These are phyloP conservation scores for Rhynchophorus ferrugineus DNA, from an alignment of 1,140 invertebrate genomes.

Conservation along the genomic window DNA sequence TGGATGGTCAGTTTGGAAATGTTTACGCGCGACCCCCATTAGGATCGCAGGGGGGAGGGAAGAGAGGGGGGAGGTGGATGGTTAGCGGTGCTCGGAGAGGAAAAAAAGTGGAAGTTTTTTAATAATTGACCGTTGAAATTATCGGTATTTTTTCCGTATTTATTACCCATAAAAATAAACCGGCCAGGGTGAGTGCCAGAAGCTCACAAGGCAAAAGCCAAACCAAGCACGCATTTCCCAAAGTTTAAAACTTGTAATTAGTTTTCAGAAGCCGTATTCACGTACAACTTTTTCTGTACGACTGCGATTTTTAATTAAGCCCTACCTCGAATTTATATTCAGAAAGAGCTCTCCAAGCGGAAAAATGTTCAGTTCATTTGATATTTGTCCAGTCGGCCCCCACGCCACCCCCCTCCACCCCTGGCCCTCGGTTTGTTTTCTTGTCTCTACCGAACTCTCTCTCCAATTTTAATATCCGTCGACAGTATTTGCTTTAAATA, in stretches of 20 bases:
- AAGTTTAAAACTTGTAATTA: constrained; percentile 41
- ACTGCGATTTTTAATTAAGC: constrained; percentile 39
- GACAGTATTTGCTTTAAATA: constrained; percentile 9
- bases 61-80: too few species aligned
- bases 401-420: too few species aligned
- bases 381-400: constrained; percentile 31
- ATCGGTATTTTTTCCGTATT: not conserved
- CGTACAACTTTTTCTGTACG: constrained; percentile 32
- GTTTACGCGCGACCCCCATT: too few species aligned
- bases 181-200: not conserved
- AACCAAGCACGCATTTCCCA: constrained; percentile 32
- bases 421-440: constrained; percentile 33
- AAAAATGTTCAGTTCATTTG: constrained; percentile 40
- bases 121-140: not conserved
- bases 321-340: constrained; percentile 34
- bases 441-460: constrained; percentile 24
- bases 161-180: not conserved
- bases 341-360: constrained; percentile 35
- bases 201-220: constrained; percentile 28
- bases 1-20: too few species aligned
- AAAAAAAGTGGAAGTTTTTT: not conserved
- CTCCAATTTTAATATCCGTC: constrained; percentile 16
- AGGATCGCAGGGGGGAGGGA: too few species aligned
- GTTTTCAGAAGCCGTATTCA: constrained; percentile 34
- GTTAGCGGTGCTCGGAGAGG: too few species aligned